phyloP scores from a whole-genome alignment of 2,113 vertebrate species.

The Tauraco erythrolophus region DNA sequence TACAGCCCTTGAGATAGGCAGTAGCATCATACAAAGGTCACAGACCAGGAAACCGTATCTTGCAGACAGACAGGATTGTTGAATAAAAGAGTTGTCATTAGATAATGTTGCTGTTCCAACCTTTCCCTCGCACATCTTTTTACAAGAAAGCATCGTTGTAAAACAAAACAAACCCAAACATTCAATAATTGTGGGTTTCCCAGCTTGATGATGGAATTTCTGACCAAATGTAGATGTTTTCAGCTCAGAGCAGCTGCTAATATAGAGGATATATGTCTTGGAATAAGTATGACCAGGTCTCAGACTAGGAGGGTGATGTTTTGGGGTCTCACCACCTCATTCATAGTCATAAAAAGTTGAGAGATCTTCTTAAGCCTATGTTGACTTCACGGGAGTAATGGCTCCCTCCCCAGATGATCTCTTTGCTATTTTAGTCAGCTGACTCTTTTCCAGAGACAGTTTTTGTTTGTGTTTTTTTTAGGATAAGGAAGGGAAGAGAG shows the following conservation, averaged over 20 bases:
- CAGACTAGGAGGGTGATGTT: background rate
- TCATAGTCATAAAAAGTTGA: background rate
- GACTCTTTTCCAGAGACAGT: background rate
- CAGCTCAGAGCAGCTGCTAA: background rate
- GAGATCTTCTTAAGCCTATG: background rate
- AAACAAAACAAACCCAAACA: background rate
- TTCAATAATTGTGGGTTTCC: background rate
- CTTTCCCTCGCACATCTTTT: background rate
- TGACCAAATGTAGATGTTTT: background rate
- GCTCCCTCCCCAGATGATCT: background rate
- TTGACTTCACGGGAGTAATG: background rate
- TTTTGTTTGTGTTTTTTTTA: conserved; percentile 40
- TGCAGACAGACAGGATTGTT: background rate
- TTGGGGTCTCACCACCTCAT: background rate
- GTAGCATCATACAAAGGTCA: background rate
- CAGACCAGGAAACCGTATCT: background rate
- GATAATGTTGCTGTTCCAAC: background rate
- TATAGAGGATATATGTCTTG: background rate
- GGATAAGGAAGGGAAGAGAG: background rate
- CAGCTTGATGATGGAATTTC: background rate
- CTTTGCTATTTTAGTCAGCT: conserved; percentile 12
- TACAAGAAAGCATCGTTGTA: background rate
- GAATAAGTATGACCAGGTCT: background rate
- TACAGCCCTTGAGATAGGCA: background rate
- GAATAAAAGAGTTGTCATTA: background rate